phyloP scores from a whole-genome alignment of 1,140 invertebrate genomes.

The Oryzaephilus surinamensis region DNA sequence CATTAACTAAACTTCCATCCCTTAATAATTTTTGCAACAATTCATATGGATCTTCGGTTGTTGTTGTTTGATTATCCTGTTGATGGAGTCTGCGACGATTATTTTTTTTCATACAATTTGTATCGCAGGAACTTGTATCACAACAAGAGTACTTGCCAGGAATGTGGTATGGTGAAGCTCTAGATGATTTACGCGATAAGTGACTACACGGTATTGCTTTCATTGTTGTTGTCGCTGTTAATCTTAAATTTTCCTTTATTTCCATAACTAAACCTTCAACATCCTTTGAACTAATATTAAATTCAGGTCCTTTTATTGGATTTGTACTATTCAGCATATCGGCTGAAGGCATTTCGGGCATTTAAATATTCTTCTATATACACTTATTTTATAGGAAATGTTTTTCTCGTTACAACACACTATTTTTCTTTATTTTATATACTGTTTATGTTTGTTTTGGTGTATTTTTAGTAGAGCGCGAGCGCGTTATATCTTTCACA shows the following conservation, averaged over 20 bases:
- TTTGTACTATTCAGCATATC: constrained; percentile 24
- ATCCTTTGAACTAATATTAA: constrained; percentile 28
- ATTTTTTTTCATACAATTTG: constrained; percentile 28
- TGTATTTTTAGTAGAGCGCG: not conserved
- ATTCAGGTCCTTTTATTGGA: constrained; percentile 19
- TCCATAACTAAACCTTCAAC: constrained; percentile 57
- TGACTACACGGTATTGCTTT: constrained; percentile 30
- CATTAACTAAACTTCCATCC: constrained; percentile 57
- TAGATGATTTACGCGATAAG: constrained; percentile 34
- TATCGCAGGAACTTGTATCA: constrained; percentile 32
- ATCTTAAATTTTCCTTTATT: constrained; percentile 57
- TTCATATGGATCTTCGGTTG: constrained; percentile 55
- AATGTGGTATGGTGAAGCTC: constrained; percentile 51
- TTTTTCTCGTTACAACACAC: constrained; percentile 7
- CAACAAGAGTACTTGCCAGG: constrained; percentile 39
- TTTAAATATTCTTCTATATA: constrained; percentile 4
- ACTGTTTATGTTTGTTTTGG: too few species aligned
- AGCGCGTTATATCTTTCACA: too few species aligned
- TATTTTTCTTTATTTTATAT: not conserved
- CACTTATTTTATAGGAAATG: constrained; percentile 4
- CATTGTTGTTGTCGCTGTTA: constrained; percentile 36
- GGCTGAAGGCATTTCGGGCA: constrained; percentile 31
- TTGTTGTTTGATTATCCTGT: constrained; percentile 10
- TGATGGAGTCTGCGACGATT: constrained; percentile 30
- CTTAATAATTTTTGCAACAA: constrained; percentile 51